Conservation (phyloP, 2,113 vertebrate genomes). For the cat (Felis catus) region DNA sequence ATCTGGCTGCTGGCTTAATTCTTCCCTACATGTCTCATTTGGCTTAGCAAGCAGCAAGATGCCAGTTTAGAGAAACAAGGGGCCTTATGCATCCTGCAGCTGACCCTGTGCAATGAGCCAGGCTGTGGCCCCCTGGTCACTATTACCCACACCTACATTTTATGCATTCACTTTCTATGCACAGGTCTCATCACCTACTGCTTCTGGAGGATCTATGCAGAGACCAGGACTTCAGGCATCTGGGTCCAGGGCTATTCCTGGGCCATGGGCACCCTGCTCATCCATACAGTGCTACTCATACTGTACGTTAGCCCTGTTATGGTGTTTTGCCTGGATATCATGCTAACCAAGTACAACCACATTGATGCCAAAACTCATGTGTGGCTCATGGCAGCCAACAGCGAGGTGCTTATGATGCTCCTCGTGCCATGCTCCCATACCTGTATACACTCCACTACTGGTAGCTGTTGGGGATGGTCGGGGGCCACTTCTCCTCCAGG, state of each 20-base stretch:
- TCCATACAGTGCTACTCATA: conserved; percentile 84
- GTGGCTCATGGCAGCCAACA: conserved; percentile 86
- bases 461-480: conserved; percentile 82
- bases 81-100: conserved; percentile 78
- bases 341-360: conserved; percentile 66
- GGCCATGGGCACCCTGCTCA: conserved; percentile 86
- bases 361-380: conserved; percentile 67
- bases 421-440: conserved; percentile 84
- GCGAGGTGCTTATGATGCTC: conserved; percentile 84
- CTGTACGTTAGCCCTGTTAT: conserved; percentile 86
- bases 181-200: conserved; percentile 84
- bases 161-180: conserved; percentile 81
- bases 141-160: conserved; percentile 79
- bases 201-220: conserved; percentile 87
- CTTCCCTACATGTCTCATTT: conserved; percentile 82
- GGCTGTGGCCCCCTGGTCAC: conserved; percentile 40
- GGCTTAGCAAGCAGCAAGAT: conserved; percentile 72
- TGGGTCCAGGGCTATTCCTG: conserved; percentile 87
- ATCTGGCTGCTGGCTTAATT: conserved; percentile 83
- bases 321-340: conserved; percentile 84
- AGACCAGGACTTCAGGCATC: conserved; percentile 86
- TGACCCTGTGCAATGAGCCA: conserved; percentile 69
- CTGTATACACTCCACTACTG: conserved; percentile 88
- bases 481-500: conserved; percentile 75
- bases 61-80: neutral